phyloP scores from a whole-genome alignment of 1,140 invertebrate genomes.

The Linepithema humile region DNA sequence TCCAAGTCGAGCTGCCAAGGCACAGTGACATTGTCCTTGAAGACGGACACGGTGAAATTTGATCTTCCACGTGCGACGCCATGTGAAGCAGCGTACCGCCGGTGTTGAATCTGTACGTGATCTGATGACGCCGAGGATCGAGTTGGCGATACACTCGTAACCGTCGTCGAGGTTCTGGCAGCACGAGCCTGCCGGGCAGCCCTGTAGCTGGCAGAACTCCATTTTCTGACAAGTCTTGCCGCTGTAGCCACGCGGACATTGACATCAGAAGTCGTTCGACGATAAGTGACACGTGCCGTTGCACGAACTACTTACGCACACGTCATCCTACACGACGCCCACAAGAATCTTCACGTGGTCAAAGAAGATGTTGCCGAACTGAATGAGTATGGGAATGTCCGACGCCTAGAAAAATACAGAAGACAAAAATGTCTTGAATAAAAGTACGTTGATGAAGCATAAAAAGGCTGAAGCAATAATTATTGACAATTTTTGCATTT shows the following conservation, averaged over 20 bases:
- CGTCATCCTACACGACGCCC: slow-evolving; percentile 94
- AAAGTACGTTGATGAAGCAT: neutral
- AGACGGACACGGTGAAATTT: slow-evolving; percentile 89
- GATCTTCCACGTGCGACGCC: slow-evolving; percentile 82
- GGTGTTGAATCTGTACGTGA: slow-evolving; percentile 88
- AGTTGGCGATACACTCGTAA: slow-evolving; percentile 96
- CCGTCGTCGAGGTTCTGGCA: slow-evolving; percentile 96
- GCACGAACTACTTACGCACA: slow-evolving; percentile 93
- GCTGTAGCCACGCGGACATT: slow-evolving; percentile 94
- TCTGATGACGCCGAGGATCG: slow-evolving; percentile 92
- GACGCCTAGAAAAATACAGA: slow-evolving; percentile 67
- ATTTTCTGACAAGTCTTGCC: slow-evolving; percentile 96
- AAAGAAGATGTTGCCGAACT: slow-evolving; percentile 89
- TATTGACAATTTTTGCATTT: no score
- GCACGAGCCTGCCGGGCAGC: slow-evolving; percentile 91
- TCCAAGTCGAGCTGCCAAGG: slow-evolving; percentile 87
- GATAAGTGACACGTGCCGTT: slow-evolving; percentile 92
- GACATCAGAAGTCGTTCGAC: slow-evolving; percentile 95
- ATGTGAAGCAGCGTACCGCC: slow-evolving; percentile 90
- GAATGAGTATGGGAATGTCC: slow-evolving; percentile 85
- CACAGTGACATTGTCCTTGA: slow-evolving; percentile 88
- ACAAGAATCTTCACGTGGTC: slow-evolving; percentile 88
- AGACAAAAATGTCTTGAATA: neutral
- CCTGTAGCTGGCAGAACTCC: slow-evolving; percentile 94
- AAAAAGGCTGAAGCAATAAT: neutral